Evolutionary conservation across 2,888 invertebrate species (phyloP).

Genomic region (Chydorus sphaericus): DNA sequence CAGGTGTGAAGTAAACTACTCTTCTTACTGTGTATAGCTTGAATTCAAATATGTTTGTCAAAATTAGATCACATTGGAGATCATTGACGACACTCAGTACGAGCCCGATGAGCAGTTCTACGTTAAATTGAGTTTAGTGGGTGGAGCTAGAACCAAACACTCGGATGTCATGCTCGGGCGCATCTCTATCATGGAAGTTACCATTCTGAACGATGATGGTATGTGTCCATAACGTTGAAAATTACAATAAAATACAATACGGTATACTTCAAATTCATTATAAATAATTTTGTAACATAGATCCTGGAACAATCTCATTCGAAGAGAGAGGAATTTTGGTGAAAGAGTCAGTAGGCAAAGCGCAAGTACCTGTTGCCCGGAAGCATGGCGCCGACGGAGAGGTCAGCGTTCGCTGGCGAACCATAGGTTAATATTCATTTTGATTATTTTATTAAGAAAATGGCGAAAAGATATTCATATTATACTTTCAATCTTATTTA

Average conservation of each 20-base stretch:
- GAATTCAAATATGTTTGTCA: not conserved
- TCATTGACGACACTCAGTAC: constrained; percentile 42
- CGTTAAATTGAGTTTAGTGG: constrained; percentile 31
- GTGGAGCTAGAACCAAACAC: not conserved
- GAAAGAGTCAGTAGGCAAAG: constrained; percentile 37
- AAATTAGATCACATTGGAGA: constrained; percentile 31
- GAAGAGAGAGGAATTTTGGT: constrained; percentile 38
- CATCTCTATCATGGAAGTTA: constrained; percentile 39
- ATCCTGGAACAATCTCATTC: constrained; percentile 39
- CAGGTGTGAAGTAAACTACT: constrained; percentile 22
- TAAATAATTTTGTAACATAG: constrained; percentile 41
- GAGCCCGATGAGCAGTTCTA: constrained; percentile 45
- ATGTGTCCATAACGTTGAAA: constrained; percentile 19
- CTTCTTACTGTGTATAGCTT: not conserved
- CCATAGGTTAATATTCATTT: constrained; percentile 38
- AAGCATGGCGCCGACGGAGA: constrained; percentile 39
- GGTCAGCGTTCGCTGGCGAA: constrained; percentile 20
- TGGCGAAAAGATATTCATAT: too few relatives aligned
- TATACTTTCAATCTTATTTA: constrained; percentile 34
- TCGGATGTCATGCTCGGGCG: constrained; percentile 33
- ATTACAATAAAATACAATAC: constrained; percentile 31
- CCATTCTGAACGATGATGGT: constrained; percentile 44
- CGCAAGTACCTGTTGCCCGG: constrained; percentile 33
- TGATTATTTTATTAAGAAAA: too few relatives aligned
- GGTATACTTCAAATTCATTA: too few relatives aligned